Conservation (phyloP, 2,888 invertebrate species). For the Tolmerus cingulatus region DNA sequence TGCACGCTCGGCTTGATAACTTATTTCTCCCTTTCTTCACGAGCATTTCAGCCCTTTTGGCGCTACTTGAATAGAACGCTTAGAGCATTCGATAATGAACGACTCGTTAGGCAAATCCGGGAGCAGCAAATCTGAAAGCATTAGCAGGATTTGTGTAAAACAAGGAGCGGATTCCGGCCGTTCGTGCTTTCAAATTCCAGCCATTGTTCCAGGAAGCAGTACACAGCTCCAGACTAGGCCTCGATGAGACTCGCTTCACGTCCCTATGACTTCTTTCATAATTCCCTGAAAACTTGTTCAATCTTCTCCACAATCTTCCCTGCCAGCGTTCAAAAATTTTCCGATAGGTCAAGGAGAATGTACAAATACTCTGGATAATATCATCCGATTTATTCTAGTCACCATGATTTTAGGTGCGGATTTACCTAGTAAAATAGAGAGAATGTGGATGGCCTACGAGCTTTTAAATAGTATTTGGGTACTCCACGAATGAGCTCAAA, state of each 20-base stretch:
- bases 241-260: not conserved
- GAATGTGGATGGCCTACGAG: too few relatives aligned
- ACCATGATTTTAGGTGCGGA: too few relatives aligned
- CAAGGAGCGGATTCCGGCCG: not conserved
- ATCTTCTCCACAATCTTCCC: not conserved
- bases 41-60: not conserved
- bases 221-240: not conserved
- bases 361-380: not conserved
- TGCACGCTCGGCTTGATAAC: constrained; percentile 1
- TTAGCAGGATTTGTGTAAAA: not conserved
- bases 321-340: not conserved
- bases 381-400: too few relatives aligned
- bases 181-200: not conserved
- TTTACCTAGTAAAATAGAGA: too few relatives aligned
- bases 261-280: not conserved
- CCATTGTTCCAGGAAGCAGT: not conserved
- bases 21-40: not conserved
- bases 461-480: too few relatives aligned
- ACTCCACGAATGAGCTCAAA: too few relatives aligned
- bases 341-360: not conserved
- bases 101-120: not conserved
- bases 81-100: not conserved
- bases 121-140: not conserved
- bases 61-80: not conserved
- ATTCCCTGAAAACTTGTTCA: not conserved